Conservation (phyloP, 1,140 invertebrate genomes). For the Araneus ventricosus region DNA sequence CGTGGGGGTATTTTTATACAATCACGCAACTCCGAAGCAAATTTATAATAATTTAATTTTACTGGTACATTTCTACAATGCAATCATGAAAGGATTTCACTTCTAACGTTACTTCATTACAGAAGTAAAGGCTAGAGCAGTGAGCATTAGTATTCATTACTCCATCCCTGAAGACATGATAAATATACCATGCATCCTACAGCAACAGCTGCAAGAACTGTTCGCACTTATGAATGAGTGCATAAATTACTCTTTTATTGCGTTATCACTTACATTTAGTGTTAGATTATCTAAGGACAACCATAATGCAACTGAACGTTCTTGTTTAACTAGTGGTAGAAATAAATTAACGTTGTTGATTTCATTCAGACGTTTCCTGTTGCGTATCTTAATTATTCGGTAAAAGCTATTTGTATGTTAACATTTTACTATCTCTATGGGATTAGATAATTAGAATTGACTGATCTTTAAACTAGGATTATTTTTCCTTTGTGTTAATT, state of each 20-base stretch:
- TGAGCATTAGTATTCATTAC: conserved; percentile 6
- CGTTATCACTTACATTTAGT: background rate
- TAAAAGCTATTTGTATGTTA: too few relatives aligned
- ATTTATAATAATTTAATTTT: conserved; percentile 7
- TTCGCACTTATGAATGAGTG: background rate
- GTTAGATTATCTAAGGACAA: background rate
- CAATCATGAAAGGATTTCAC: background rate
- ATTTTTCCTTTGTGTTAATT: too few relatives aligned
- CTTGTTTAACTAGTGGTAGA: background rate
- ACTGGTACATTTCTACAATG: background rate
- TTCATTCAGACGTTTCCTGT: background rate
- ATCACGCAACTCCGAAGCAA: background rate
- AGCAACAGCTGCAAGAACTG: background rate
- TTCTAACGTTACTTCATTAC: background rate
- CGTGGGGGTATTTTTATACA: background rate
- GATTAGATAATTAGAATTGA: too few relatives aligned
- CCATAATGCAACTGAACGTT: background rate
- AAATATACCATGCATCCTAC: background rate
- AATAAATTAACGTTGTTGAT: background rate
- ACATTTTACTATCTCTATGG: too few relatives aligned
- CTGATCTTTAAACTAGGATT: too few relatives aligned
- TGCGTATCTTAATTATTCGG: background rate
- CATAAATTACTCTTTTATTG: conserved; percentile 7
- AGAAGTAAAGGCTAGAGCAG: background rate
- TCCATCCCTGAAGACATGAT: background rate